Evolutionary conservation across 1,140 invertebrate genomes (phyloP).

Genomic region (Harpegnathos saltator): DNA sequence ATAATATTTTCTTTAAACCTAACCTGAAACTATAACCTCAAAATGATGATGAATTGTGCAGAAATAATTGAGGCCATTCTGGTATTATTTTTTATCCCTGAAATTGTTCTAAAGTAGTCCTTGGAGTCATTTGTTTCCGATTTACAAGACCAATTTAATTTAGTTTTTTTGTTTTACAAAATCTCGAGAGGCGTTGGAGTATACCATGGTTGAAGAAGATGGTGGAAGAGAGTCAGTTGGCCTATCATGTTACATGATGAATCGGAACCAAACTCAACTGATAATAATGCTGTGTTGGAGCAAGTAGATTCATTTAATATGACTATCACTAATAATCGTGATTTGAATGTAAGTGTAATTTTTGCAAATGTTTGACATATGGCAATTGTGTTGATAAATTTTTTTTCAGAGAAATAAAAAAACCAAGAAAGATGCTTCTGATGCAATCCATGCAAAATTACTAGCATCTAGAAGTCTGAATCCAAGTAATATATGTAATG

Average conservation of each 20-base stretch:
- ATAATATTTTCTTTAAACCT: slow-evolving; percentile 11
- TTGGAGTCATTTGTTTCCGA: background rate
- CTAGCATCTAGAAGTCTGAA: background rate
- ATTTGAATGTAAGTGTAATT: slow-evolving; percentile 15
- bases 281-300: background rate
- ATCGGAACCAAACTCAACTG: slow-evolving; percentile 4
- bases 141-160: background rate
- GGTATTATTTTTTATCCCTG: background rate
- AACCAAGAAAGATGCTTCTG: background rate
- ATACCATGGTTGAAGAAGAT: background rate
- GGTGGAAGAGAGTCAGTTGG: background rate
- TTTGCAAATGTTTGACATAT: background rate
- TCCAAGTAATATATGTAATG: background rate
- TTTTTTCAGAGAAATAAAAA: slow-evolving; percentile 25
- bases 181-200: slow-evolving; percentile 13
- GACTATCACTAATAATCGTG: background rate
- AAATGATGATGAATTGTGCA: no score
- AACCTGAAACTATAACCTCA: background rate
- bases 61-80: no score
- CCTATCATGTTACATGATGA: background rate
- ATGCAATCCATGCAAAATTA: slow-evolving; percentile 10
- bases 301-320: background rate
- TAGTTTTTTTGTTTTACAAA: slow-evolving; percentile 12
- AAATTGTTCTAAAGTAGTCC: background rate
- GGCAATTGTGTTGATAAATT: slow-evolving; percentile 1